phyloP scores from a whole-genome alignment of 2,113 vertebrate species.

The Phycodurus eques region DNA sequence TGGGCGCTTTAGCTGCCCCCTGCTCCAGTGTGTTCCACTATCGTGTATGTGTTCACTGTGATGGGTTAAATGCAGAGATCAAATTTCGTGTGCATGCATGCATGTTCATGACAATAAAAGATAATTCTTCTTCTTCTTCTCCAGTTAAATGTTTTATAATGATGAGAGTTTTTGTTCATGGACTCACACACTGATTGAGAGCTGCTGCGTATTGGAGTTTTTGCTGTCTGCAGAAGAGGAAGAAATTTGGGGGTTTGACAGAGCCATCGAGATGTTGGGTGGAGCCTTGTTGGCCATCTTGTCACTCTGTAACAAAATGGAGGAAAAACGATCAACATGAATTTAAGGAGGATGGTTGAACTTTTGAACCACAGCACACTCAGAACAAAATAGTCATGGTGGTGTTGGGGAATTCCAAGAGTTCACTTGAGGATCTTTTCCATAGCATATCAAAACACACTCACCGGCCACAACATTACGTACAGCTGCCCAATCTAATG shows the following conservation, averaged over 20 bases:
- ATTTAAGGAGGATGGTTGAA: background rate
- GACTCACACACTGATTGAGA: constrained; percentile 81
- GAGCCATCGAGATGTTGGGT: constrained; percentile 72
- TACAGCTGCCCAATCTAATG: background rate
- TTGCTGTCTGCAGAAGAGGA: constrained; percentile 63
- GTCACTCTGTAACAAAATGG: constrained; percentile 46
- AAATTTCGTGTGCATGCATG: too few relatives aligned
- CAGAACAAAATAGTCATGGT: background rate
- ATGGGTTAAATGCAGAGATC: too few relatives aligned
- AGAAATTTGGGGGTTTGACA: constrained; percentile 68
- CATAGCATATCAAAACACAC: background rate
- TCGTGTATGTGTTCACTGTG: too few relatives aligned
- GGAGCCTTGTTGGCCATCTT: constrained; percentile 67
- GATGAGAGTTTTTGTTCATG: constrained; percentile 15
- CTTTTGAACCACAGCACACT: background rate
- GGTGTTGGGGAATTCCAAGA: background rate
- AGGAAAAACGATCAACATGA: constrained; percentile 23
- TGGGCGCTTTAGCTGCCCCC: too few relatives aligned
- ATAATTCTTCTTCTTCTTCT: too few relatives aligned
- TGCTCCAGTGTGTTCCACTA: too few relatives aligned
- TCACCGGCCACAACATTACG: background rate
- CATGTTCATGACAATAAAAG: too few relatives aligned
- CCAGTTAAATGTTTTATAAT: constrained; percentile 6
- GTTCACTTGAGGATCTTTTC: background rate
- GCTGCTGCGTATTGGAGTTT: constrained; percentile 73